These are phyloP conservation scores for Nymphalis io DNA, from an alignment of 1,140 invertebrate genomes.

Conservation along the genomic window DNA sequence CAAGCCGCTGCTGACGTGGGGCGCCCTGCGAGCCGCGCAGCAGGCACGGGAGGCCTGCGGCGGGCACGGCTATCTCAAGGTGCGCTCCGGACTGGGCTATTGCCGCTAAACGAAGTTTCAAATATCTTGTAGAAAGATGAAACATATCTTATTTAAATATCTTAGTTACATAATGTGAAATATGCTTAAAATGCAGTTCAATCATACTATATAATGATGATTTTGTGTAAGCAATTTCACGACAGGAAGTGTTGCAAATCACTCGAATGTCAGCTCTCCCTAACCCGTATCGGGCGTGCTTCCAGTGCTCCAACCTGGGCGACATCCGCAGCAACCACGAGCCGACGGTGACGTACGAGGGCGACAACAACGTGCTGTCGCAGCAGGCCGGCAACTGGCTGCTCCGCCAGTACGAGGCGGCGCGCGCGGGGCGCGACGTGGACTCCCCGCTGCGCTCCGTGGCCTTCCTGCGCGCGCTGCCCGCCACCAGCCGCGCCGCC, in stretches of 20 bases:
- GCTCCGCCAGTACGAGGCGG: conserved; percentile 83
- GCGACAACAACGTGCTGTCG: conserved; percentile 96
- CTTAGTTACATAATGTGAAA: too few species aligned
- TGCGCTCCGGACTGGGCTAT: conserved; percentile 54
- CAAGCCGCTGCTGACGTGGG: conserved; percentile 94
- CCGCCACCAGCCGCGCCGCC: conserved; percentile 77
- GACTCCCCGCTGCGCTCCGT: conserved; percentile 84
- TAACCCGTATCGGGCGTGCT: too few species aligned
- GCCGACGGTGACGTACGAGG: conserved; percentile 96
- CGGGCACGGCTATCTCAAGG: conserved; percentile 91
- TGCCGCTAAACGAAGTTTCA: too few species aligned
- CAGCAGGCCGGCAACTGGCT: conserved; percentile 97
- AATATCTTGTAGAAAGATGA: too few species aligned
- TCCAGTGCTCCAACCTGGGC: conserved; percentile 83
- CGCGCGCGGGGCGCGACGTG: conserved; percentile 69
- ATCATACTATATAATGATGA: too few species aligned
- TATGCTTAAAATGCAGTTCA: too few species aligned
- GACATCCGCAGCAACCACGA: conserved; percentile 94
- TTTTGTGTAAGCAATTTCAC: too few species aligned
- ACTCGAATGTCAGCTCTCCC: too few species aligned
- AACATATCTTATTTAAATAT: too few species aligned
- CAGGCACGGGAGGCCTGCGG: conserved; percentile 95
- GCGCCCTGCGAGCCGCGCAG: conserved; percentile 91
- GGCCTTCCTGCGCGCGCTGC: conserved; percentile 82
- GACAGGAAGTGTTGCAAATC: too few species aligned